Evolutionary conservation across 2,888 invertebrate species (phyloP), one percentile per base, ranked within the genome.

Genomic region (Ptychoptera contaminata): DNA sequence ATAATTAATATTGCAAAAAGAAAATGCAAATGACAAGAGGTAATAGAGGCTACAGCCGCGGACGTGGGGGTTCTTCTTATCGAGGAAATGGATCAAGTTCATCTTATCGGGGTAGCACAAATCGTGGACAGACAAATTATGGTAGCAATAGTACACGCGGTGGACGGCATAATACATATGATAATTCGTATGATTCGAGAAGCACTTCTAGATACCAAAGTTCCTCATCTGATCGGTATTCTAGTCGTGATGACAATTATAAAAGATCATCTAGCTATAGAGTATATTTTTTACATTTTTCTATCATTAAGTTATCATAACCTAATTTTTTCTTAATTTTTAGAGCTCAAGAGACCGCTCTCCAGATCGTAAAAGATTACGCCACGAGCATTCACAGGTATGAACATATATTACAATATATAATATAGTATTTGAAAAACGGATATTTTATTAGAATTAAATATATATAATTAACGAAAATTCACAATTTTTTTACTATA

Each of bases 261-360:
- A 64, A 65, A 49, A 57, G 64, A 23, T 57, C 55, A 42, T 4
- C 35, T 5, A 31, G 32, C 11, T 63, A 65, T 46, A 52, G 57
- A 50, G 64, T 64, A 51, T 59, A 58, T 56, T 42, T 29, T 31
- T 12, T 37, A 37, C 23, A 42, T 43, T 12, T 23, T 36, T 1
- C 1, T 16, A 35, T 11, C 8, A 16, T 16, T 15, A 10, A 31
- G 35, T 34, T 37, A 15, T 14, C 32, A 37, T 43, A 32, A 40
- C 37, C 5, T 38, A 12, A 37, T 11, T 37, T 16, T 15, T 9
- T 16, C 10, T 41, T 40, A n/a, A 8, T 41, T 51, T 47, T 16
- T 44, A 60, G 60, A 63, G 61, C n/a, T 62, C 64, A 2, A 58
- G 65, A 9, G 65, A 64, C 52, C 61, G 65, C 10, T 56, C 52